These are phyloP conservation scores for Ameiurus melas DNA, from an alignment of 2,113 vertebrate species.

Conservation along the genomic window DNA sequence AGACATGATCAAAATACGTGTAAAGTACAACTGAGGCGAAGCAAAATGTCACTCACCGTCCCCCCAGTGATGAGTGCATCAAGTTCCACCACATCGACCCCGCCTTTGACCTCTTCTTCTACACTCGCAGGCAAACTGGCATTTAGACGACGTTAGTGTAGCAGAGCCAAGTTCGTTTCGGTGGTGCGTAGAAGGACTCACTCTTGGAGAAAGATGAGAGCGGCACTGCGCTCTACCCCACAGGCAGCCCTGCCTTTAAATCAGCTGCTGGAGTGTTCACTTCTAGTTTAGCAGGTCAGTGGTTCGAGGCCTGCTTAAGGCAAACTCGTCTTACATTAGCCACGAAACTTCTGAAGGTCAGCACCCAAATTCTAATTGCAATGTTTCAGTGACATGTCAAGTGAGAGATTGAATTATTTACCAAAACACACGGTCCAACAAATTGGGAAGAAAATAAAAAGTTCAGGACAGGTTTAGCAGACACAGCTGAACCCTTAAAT, in stretches of 20 bases:
- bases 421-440: neutral
- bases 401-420: slow-evolving; percentile 24
- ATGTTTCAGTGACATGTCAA: neutral
- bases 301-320: slow-evolving; percentile 34
- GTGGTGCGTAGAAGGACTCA: neutral
- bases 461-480: neutral
- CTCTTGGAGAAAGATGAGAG: slow-evolving; percentile 35
- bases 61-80: neutral
- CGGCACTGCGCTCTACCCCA: slow-evolving; percentile 8
- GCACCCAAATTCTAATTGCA: slow-evolving; percentile 6
- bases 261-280: slow-evolving; percentile 35
- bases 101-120: slow-evolving; percentile 27
- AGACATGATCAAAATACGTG: neutral
- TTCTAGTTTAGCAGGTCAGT: slow-evolving; percentile 39
- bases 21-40: neutral
- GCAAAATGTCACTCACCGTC: slow-evolving; percentile 5
- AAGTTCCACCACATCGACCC: neutral
- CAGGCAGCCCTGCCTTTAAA: slow-evolving; percentile 33
- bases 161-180: slow-evolving; percentile 17
- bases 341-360: slow-evolving; percentile 12
- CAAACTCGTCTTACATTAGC: neutral
- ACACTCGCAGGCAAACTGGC: slow-evolving; percentile 35
- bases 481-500: neutral
- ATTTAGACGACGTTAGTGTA: slow-evolving; percentile 41
- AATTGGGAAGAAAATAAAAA: neutral